Base-by-base conservation (phyloP, 35 echinoderm and acorn worm genomes). In the Diadema setosum region DNA sequence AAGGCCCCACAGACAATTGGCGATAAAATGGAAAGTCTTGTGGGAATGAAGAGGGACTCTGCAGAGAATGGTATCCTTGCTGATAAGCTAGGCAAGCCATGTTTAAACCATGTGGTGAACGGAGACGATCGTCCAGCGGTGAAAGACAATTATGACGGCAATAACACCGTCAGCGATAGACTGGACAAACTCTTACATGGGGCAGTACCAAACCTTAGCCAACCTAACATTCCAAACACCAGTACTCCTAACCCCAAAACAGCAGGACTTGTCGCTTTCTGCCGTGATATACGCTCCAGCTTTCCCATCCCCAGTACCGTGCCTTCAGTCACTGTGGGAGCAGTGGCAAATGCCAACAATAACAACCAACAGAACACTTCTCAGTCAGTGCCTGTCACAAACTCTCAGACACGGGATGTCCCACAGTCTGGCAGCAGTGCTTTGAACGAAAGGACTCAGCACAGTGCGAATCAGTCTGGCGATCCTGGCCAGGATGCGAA, bases 191-290 rank as follows among this genome's bases (percentile, higher is more conserved):
- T 78, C 35, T 25, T 78, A 15, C n/a, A 78, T 14, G 73, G 73
- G 25, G 73, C 73, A 39, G 73, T 78, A 44, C 73, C 33, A 78
- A 78, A 78, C 73, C 40, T 42, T 78, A 78, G 73, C 40, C 73
- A 78, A 78, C 11, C 73, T 44, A 78, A 78, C 73, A 78, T 78
- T 78, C 73, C 73, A 78, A 78, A 78, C 21, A 41, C 40, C 73
- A 78, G 73, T 78, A 78, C 73, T 78, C 73, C 33, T 18, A 78
- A 78, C 40, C 40, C 73, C 73, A 78, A 78, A 36, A 24, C 73
- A 17, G 48, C 48, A 9, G 48, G 48, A 52, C 73, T 78, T 5
- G 73, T 78, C 21, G 73, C 73, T 3, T 78, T 78, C 73, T 78
- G 73, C 20, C 73, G 37, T 9, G 73, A 78, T n/a, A 78, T 78